Evolutionary conservation across 2,888 invertebrate genomes (phyloP).

Genomic region (Penaeus monodon): DNA sequence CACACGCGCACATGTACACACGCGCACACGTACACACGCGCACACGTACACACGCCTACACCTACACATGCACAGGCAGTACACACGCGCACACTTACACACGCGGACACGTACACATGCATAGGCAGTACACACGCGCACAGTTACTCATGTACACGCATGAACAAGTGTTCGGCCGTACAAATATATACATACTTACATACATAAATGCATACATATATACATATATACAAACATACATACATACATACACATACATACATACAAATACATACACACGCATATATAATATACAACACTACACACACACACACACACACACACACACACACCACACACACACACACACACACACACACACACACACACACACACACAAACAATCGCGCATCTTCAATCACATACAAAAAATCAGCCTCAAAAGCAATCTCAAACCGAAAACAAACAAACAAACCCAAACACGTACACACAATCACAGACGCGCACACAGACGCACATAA

Average conservation of each 20-base stretch:
- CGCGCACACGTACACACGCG: not conserved
- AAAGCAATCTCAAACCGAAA: too few relatives aligned
- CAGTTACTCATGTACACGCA: not conserved
- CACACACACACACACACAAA: not conserved
- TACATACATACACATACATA: not conserved
- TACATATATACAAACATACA: not conserved
- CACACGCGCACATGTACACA: not conserved
- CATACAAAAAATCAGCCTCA: too few relatives aligned
- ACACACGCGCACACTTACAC: not conserved
- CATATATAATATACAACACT: too few relatives aligned
- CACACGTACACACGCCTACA: not conserved
- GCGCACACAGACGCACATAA: too few relatives aligned
- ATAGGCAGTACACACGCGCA: conserved; percentile 12
- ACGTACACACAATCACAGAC: too few relatives aligned
- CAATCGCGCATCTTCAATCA: not conserved
- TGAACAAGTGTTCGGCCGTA: not conserved
- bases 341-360: not conserved
- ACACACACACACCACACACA: not conserved
- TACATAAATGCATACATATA: not conserved
- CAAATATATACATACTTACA: not conserved
- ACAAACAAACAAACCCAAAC: too few relatives aligned
- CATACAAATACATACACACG: too few relatives aligned
- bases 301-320: not conserved
- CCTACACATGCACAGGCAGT: not conserved
- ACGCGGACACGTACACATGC: not conserved